A percentile compares a stretch with the other conserved stretches of the same genome.
These are phyloP conservation scores for Sacculina carcini DNA, from an alignment of 2,888 invertebrate species.

Conservation along the genomic window DNA sequence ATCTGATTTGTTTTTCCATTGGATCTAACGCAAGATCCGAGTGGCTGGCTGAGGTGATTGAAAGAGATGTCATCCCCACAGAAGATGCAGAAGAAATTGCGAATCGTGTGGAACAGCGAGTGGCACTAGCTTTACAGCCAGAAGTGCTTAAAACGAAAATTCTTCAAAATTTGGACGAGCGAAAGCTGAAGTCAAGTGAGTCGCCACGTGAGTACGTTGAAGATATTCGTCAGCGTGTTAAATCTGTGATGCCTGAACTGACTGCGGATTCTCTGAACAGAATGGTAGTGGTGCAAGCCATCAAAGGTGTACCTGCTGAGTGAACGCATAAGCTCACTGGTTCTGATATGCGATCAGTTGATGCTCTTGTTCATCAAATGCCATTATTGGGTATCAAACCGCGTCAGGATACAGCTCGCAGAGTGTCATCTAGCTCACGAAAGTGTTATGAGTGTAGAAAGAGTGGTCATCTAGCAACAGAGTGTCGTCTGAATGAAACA, in stretches of 20 bases:
- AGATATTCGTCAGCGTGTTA: not conserved
- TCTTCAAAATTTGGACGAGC: not conserved
- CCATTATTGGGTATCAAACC: not conserved
- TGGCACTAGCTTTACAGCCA: no score
- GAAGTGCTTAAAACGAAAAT: no score
- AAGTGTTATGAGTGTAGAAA: not conserved
- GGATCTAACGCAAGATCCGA: no score
- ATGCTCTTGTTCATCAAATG: not conserved
- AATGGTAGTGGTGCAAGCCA: not conserved
- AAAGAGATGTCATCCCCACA: no score
- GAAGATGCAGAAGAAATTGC: no score
- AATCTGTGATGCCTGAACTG: not conserved
- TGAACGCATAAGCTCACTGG: not conserved
- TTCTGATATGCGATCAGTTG: no score
- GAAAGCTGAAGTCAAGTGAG: not conserved
- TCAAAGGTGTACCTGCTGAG: not conserved
- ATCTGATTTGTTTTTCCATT: no score
- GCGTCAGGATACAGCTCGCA: not conserved
- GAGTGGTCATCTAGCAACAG: not conserved
- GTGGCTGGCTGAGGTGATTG: no score
- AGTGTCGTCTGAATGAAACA: not conserved
- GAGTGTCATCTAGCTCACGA: not conserved
- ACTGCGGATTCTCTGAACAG: not conserved
- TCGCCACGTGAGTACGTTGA: not conserved
- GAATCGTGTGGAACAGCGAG: no score